Evolutionary conservation across 1,140 invertebrate species (phyloP).

Genomic region (Solen grandis): DNA sequence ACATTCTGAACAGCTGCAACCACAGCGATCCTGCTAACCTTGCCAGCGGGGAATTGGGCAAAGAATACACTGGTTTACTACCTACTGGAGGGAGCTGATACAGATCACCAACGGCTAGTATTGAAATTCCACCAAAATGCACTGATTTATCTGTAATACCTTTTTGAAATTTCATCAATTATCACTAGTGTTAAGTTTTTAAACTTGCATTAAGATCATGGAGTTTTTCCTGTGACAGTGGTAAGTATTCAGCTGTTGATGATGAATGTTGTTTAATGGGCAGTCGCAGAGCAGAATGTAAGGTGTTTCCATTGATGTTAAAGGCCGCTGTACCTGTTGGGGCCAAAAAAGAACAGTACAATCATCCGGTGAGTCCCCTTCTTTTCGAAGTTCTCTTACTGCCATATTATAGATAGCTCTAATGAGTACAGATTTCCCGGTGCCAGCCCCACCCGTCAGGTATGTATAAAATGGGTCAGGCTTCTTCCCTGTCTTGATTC

Average conservation of each 20-base stretch:
- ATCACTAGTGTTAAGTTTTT: slow-evolving; percentile 12
- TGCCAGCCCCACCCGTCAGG: slow-evolving; percentile 22
- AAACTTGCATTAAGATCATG: not conserved
- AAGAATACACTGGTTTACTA: not conserved
- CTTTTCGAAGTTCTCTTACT: slow-evolving; percentile 3
- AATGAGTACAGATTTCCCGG: slow-evolving; percentile 12
- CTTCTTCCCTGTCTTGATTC: not conserved
- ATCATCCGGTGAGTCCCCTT: slow-evolving; percentile 4
- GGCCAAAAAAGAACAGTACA: slow-evolving; percentile 22
- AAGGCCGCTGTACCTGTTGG: slow-evolving; percentile 28
- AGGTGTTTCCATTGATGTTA: slow-evolving; percentile 25
- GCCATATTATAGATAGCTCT: slow-evolving; percentile 26
- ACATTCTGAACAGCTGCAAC: not conserved
- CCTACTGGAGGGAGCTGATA: slow-evolving; percentile 11
- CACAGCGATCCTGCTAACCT: slow-evolving; percentile 10
- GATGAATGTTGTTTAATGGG: slow-evolving; percentile 20
- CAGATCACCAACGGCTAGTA: slow-evolving; percentile 16
- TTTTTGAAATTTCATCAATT: slow-evolving; percentile 38
- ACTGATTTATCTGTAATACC: not conserved
- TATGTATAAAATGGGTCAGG: slow-evolving; percentile 7
- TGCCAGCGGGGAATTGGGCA: slow-evolving; percentile 13
- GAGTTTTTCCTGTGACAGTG: slow-evolving; percentile 32
- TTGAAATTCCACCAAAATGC: slow-evolving; percentile 21
- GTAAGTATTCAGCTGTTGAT: not conserved
- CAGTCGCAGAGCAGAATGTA: slow-evolving; percentile 24